Evolutionary conservation across 2,113 vertebrate genomes (phyloP), one percentile per base, ranked within the genome.

Genomic region (Bolborhynchus lineola): DNA sequence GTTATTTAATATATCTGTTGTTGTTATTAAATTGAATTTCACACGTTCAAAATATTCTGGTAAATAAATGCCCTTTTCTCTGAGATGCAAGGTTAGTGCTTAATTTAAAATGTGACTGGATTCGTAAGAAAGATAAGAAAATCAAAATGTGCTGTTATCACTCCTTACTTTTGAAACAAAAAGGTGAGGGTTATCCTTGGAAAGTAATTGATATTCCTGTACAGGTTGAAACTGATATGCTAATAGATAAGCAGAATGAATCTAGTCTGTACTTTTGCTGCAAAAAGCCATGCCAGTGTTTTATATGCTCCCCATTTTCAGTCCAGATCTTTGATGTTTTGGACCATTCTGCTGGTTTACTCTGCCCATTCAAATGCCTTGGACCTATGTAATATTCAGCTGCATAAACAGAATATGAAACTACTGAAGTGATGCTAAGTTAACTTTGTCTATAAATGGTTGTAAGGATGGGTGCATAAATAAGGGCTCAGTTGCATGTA

Each of bases 171-270:
- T 77, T 87, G 85, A 92, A 96, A 90, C 82, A 95, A 88, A 71
- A 88, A 90, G 63, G 60, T 92, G 69, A 55, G 46, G 72, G 60
- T 75, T 77, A 64, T 67, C 70, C 80, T 69, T 75, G 86, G 85
- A 85, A 91, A 95, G 92, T 70, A 92, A 77, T 71, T 97, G 96
- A 95, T 94, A 96, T 94, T 95, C 97, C 75, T 91, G 62, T 87
- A 83, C 92, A 95, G 91, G 83, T 92, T 92, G 95, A 91, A 81
- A 81, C 44, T 76, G 94, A 88, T 93, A 85, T 35, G 77, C 81
- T 91, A 82, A 82, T 53, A 35, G 69, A 52, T 90, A 95, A 96
- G 77, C 68, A 92, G 52, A 88, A 16, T 29, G 25, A 41, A 95
- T 86, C 49, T 18, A 64, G 68, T 83, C 79, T 44, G 21, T 57